phyloP scores from a whole-genome alignment of 2,113 vertebrate genomes.

The Cottus gobio region DNA sequence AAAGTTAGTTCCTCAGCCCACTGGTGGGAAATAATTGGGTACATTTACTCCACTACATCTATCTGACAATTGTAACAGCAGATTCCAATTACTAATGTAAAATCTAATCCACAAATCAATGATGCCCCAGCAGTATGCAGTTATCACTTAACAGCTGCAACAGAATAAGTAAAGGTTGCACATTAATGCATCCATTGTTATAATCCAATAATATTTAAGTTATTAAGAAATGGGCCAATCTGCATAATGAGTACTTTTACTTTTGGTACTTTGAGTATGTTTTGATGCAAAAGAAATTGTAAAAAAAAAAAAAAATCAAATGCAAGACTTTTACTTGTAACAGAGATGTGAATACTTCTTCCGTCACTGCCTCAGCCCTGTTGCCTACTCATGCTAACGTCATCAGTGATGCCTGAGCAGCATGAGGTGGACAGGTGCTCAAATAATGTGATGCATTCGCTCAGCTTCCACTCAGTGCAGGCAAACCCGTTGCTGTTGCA shows the following conservation, averaged over 20 bases:
- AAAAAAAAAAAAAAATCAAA: too few species aligned
- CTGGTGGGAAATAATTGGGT: background rate
- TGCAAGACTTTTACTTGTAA: background rate
- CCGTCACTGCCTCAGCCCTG: background rate
- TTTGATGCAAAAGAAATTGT: background rate
- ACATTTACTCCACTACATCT: background rate
- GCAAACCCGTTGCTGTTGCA: background rate
- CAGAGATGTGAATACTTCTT: background rate
- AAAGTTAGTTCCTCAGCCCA: constrained; percentile 61
- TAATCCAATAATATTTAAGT: background rate
- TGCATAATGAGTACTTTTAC: background rate
- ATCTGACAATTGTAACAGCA: background rate
- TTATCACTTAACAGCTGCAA: background rate
- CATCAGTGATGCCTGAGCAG: constrained; percentile 19
- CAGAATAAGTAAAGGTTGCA: background rate
- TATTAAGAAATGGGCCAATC: background rate
- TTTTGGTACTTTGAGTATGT: background rate
- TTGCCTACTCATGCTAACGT: constrained; percentile 31
- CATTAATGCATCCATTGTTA: background rate
- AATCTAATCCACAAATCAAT: background rate
- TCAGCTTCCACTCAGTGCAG: constrained; percentile 1
- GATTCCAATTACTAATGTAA: background rate
- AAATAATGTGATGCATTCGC: background rate
- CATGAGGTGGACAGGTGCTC: constrained; percentile 21
- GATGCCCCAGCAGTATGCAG: background rate